These are phyloP conservation scores for Patiria miniata DNA, from an alignment of 35 echinoderm and acorn worm species.

Conservation along the genomic window DNA sequence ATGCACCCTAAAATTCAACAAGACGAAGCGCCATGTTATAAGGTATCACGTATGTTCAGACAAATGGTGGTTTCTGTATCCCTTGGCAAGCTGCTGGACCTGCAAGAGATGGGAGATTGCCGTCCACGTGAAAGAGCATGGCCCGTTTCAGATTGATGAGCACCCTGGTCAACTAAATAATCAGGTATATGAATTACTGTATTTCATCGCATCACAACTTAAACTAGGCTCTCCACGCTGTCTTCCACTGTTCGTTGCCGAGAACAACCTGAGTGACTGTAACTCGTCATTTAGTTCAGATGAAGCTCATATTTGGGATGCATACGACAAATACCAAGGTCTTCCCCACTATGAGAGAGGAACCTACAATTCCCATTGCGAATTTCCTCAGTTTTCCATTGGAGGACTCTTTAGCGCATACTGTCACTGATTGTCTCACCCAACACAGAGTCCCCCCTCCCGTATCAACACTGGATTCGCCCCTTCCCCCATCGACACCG, in stretches of 20 bases:
- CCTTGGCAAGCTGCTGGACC: not conserved
- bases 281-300: not conserved
- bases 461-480: no score
- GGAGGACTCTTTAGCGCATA: no score
- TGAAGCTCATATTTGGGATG: not conserved
- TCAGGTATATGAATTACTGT: not conserved
- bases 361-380: no score
- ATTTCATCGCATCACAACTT: not conserved
- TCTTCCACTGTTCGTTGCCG: not conserved
- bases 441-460: no score
- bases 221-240: not conserved
- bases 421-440: no score
- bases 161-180: not conserved
- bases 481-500: no score
- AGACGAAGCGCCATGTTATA: not conserved
- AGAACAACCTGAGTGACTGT: not conserved
- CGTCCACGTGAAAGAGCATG: not conserved
- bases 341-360: no score
- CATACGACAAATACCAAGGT: not conserved
- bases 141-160: not conserved
- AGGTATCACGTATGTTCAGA: not conserved
- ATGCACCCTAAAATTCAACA: not conserved
- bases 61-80: not conserved
- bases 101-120: not conserved
- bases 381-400: no score